Evolutionary conservation across 2,113 vertebrate genomes (phyloP), one percentile per base, ranked within the genome.

Genomic region (Sorex araneus): DNA sequence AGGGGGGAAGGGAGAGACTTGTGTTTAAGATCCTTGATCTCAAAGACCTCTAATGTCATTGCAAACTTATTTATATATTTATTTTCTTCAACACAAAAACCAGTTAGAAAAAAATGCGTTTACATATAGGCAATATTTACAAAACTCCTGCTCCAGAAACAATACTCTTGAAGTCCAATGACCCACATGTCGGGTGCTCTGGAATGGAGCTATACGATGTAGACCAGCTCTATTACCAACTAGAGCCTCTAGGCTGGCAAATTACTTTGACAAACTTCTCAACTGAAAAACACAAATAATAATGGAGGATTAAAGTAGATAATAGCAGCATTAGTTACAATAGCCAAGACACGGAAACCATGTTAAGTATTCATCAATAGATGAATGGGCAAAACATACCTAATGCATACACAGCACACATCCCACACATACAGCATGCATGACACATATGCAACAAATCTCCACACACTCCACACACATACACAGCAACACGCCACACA

Each of bases 361-460:
- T 30, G 57, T 30, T 66, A 66, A 66, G 64, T 28, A 45, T 7
- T 28, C 60, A 7, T 0, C 0, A 0, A 25, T 3, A 0, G 32
- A 4, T 3, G 43, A n/a, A 28, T 40, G 57, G 21, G 6, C 6
- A 8, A 15, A 74, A 67, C 7, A 5, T 30, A 43, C 3, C 0
- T 50, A 30, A 18, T 18, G 4, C 1, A 67, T 1, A 32, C 16
- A 43, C 23, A 2, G 25, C 50, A 60, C 23, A 66, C 28, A 28
- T 4, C 28, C 25, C 11, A 66, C 69, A 32, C 45, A 76, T 28
- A 18, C 2, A 60, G 18, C 73, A 75, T 19, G 34, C 19, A 0
- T 34, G 18, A 11, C 19, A 60, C 21, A 60, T 23, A 23, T 23
- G 21, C 57, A 60, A 23, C 57, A 60, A 60, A 19, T 50, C 47